Evolutionary conservation across 2,113 vertebrate genomes (phyloP), one percentile per base, ranked within the genome.

Genomic region (Oncorhynchus masou): DNA sequence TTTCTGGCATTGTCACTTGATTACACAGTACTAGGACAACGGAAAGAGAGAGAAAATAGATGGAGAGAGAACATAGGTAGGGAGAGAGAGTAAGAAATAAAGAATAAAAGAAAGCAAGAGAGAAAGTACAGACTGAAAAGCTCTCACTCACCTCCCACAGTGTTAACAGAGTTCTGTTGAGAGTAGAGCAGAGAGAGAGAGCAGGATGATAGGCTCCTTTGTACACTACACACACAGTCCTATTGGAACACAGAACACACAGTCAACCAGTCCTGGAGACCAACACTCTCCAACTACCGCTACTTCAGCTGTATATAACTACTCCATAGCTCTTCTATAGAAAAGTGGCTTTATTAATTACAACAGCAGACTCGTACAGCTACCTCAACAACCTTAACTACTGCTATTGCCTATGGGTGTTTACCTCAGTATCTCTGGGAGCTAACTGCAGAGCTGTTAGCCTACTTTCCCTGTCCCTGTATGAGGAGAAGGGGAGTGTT

Each of bases 341-440:
- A 62, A 22, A n/a, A 11, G 19, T n/a, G 51, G 12, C 51, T 54
- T 15, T 19, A 19, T 5, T 4, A 19, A 54, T 19, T 54, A 54
- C 51, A 54, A 54, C 4, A 54, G 51, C 13, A 4, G 12, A 54
- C 51, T 54, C 5, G 51, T 54, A 54, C 12, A 54, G 15, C 51
- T 54, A 54, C 51, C 12, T 13, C 16, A 54, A 54, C 16, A 54
- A 1, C 11, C 11, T 57, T 20, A 5, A 57, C 16, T 57, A 57
- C 51, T 57, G 19, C 1, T 20, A 57, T 20, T 57, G 39, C 65
- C 65, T 67, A 12, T 15, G 27, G 65, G 25, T 64, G 65, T 67
- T 67, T 67, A 67, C 25, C 25, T 29, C 24, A 67, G 64, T n/a
- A 16, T 67, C 65, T 29, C 65, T 67, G 59, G 57, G 68, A 29